Conservation (phyloP, 2,113 vertebrate genomes). For the Syngnathus floridae region DNA sequence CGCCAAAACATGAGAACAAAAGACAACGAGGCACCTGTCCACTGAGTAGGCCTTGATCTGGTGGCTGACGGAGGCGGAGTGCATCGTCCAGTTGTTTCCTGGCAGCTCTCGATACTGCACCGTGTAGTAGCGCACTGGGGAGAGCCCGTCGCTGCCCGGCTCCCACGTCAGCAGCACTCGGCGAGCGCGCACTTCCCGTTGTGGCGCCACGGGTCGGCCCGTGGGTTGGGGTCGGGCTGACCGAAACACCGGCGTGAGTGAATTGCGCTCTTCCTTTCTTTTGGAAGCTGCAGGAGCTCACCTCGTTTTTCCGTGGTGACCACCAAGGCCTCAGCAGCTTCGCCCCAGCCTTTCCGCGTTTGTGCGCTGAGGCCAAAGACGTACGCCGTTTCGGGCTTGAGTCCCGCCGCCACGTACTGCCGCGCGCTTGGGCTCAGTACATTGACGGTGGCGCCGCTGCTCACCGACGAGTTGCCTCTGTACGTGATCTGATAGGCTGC, state of each 20-base stretch:
- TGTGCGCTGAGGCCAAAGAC: slow-evolving; percentile 90
- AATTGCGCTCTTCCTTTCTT: background rate
- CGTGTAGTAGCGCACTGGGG: slow-evolving; percentile 91
- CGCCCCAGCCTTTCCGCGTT: slow-evolving; percentile 96
- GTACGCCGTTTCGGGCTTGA: slow-evolving; percentile 86
- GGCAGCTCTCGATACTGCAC: slow-evolving; percentile 89
- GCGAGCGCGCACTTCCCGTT: slow-evolving; percentile 74
- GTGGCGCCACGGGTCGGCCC: slow-evolving; percentile 77
- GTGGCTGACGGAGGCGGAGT: slow-evolving; percentile 79
- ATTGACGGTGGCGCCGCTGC: slow-evolving; percentile 75
- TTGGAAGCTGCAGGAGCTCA: slow-evolving; percentile 28
- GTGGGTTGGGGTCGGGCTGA: slow-evolving; percentile 89
- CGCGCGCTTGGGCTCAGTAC: slow-evolving; percentile 83
- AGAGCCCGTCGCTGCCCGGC: slow-evolving; percentile 92
- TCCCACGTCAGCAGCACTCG: slow-evolving; percentile 91
- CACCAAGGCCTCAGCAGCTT: slow-evolving; percentile 87
- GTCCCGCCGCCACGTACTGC: slow-evolving; percentile 82
- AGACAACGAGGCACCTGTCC: slow-evolving; percentile 72
- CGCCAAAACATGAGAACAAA: no score
- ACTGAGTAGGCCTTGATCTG: slow-evolving; percentile 81
- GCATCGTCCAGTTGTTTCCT: slow-evolving; percentile 78
- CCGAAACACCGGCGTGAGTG: background rate
- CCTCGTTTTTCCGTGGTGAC: slow-evolving; percentile 98
- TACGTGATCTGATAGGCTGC: slow-evolving; percentile 92
- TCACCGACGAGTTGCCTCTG: slow-evolving; percentile 80